These are phyloP conservation scores for Irena cyanogastra DNA, from an alignment of 2,113 vertebrate species.

Conservation along the genomic window DNA sequence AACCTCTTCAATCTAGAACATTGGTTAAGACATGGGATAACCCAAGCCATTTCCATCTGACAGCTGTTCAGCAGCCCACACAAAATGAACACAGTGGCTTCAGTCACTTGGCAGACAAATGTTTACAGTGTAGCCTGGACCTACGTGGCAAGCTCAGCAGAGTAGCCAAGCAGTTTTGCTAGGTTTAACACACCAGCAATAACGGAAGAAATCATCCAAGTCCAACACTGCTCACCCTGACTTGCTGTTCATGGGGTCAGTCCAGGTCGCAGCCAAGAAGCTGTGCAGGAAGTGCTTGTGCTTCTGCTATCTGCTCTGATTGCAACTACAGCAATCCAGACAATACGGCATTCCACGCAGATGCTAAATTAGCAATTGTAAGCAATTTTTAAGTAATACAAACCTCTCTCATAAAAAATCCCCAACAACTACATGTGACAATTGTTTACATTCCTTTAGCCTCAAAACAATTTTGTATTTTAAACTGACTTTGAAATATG, in stretches of 20 bases:
- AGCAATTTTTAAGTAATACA: background rate
- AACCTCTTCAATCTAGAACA: background rate
- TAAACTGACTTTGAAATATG: background rate
- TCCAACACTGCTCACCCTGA: background rate
- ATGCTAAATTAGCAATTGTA: background rate
- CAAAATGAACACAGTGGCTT: background rate
- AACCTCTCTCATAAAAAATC: background rate
- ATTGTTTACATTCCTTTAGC: background rate
- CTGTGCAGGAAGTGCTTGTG: background rate
- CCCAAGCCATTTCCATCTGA: background rate
- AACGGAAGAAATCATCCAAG: background rate
- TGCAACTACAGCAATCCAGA: conserved; percentile 9
- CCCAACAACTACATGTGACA: background rate
- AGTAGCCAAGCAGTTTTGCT: background rate
- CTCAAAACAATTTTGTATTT: background rate
- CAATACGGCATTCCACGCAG: background rate
- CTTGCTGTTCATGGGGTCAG: background rate
- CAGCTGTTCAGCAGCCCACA: background rate
- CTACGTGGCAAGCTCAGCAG: background rate
- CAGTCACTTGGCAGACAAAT: conserved; percentile 18
- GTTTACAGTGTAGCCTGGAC: background rate
- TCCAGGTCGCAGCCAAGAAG: background rate
- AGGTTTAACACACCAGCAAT: background rate
- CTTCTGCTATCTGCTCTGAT: background rate
- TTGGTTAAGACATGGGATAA: background rate